Base-by-base conservation (phyloP, 2,888 invertebrate species). In the Acanthacorydalis orientalis region DNA sequence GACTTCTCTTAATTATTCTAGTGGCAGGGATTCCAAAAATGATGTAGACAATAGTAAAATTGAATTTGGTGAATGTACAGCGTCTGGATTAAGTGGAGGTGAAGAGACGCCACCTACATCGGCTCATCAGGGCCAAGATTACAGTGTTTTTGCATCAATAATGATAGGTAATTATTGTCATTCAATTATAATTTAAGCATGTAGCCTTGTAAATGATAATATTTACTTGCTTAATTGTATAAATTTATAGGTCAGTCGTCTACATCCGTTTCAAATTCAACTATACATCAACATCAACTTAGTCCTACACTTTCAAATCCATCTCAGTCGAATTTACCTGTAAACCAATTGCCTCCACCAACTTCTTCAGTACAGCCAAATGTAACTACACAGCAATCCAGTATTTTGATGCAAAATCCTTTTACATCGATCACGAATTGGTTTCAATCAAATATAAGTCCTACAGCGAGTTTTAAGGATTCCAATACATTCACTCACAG, bases 61-160 rank as follows among this genome's bases (percentile, higher is more conserved):
- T 8, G 34, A 31, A 14, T 39, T 23, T 37, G 16, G 11, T n/a
- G 37, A 37, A 3, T 32, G 12, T 15, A 34, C 33, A 6, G 32
- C 32, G 2, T 32, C 14, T 11, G 37, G 34, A n/a, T 31, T 34
- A n/a, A 47, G 47, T 31, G 51, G 50, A 15, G 51, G 49, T 11
- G 51, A 51, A 14, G 51, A 51, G 60, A 63, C 49, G 53, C 53
- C 55, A 32, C 58, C 55, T 33, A 47, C 50, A 31, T 55, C 53
- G 44, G 52, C 56, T 37, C 57, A 59, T 48, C 61, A 62, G 49
- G 56, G 55, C 12, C 61, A 64, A 42, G 65, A 66, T 53, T 62
- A 63, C 47, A 64, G 62, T 51, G 63, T 65, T 9, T 65, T 64
- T 48, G 63, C 63, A 12, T 39, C 46, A 37, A 32, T 46, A 15